Base-by-base conservation (phyloP, 2,113 vertebrate species). In the Scortum barcoo region DNA sequence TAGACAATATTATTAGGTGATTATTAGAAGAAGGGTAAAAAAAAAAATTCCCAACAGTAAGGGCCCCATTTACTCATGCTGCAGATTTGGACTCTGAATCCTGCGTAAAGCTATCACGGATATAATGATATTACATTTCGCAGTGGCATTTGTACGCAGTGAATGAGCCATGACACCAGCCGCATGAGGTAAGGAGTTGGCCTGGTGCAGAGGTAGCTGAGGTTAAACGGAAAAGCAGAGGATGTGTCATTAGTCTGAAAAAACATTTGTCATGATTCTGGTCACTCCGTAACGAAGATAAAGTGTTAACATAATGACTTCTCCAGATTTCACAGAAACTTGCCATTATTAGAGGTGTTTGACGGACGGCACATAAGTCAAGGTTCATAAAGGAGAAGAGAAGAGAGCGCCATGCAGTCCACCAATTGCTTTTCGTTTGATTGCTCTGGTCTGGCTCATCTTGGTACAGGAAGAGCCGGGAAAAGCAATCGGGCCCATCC, bases 151-250 rank as follows among this genome's bases (percentile, higher is more conserved):
- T 73, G 74, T 80, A 84, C 24, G 30, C 76, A 65, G 87, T 46
- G 81, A 91, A 87, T 86, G 81, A 78, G 87, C 80, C 82, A 53
- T 90, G 87, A 91, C 81, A 85, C 67, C 57, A 72, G 78, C 86
- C 61, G 67, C 76, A 92, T 92, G 88, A 93, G 89, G 88, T 92
- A 88, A 92, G 87, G 63, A 67, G 74, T 88, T 93, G 93, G 90
- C 82, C 77, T 5, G 42, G 57, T 76, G 10, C 48, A 69, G 85
- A 90, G 90, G 89, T 86, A 91, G 78, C 86, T 58, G 74, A 90
- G 87, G 83, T 91, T 87, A 90, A 93, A 88, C 63, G 78, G 80
- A 91, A 93, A 92, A 90, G 85, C 89, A 88, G 91, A n/a, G 72
- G 78, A 92, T 89, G 86, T 91, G 89, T 91, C 89, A 92, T 90